phyloP scores from a whole-genome alignment of 1,140 invertebrate species.

The Lysiphlebus fabarum region DNA sequence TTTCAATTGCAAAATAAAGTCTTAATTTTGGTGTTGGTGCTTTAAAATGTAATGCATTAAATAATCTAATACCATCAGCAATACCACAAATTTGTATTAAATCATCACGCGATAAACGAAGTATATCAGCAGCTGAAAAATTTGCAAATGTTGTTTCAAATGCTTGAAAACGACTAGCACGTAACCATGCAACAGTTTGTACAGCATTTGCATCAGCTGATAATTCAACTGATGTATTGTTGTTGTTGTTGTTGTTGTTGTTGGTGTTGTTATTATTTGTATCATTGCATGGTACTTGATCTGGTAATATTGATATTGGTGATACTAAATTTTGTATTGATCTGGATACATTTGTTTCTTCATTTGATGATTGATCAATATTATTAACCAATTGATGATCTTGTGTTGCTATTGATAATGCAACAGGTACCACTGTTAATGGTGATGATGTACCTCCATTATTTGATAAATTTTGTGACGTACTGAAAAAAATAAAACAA shows the following conservation, averaged over 20 bases:
- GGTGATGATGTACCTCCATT: conserved; percentile 40
- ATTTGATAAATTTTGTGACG: conserved; percentile 32
- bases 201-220: conserved; percentile 63
- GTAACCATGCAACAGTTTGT: conserved; percentile 80
- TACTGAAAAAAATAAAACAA: no score
- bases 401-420: conserved; percentile 37
- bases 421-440: conserved; percentile 35
- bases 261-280: background rate
- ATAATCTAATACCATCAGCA: conserved; percentile 85
- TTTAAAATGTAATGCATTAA: conserved; percentile 82
- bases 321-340: conserved; percentile 35
- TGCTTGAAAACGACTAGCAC: conserved; percentile 70
- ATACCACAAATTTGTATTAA: conserved; percentile 91
- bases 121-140: conserved; percentile 84
- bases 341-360: conserved; percentile 34
- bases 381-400: conserved; percentile 30
- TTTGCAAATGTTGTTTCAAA: conserved; percentile 75
- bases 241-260: no score
- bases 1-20: conserved; percentile 73
- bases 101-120: conserved; percentile 83
- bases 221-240: conserved; percentile 40
- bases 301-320: conserved; percentile 37
- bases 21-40: conserved; percentile 73
- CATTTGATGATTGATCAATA: conserved; percentile 39
- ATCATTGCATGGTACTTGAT: conserved; percentile 26